Conservation (phyloP, 2,113 vertebrate species). For the Podarcis muralis region DNA sequence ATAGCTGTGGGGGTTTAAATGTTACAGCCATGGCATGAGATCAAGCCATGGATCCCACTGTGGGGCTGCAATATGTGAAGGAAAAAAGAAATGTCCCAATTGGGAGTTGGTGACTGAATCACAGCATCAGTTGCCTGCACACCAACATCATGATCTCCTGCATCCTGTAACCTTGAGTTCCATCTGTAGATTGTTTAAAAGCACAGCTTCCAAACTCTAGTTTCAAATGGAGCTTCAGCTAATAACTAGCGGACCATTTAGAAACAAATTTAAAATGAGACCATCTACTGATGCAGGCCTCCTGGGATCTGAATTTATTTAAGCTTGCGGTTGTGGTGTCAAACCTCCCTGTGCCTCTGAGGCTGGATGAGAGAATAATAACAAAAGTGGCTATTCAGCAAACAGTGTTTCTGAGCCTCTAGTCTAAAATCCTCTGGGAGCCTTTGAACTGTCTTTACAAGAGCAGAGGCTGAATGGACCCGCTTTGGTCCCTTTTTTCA, state of each 20-base stretch:
- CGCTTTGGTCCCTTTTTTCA: neutral
- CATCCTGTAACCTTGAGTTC: neutral
- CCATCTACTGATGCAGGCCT: neutral
- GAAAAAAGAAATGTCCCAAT: neutral
- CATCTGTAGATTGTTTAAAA: neutral
- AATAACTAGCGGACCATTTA: neutral
- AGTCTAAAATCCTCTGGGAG: neutral
- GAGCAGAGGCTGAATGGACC: neutral
- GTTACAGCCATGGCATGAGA: neutral
- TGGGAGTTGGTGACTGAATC: neutral
- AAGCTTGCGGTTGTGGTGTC: neutral
- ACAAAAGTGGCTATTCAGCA: neutral
- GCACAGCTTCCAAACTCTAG: neutral
- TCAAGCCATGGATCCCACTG: neutral
- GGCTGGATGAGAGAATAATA: neutral
- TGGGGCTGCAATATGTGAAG: neutral
- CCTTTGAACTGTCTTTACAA: constrained; percentile 8
- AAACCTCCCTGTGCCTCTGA: neutral
- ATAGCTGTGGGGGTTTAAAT: neutral
- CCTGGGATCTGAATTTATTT: constrained; percentile 1
- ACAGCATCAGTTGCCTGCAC: neutral
- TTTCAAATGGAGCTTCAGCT: neutral
- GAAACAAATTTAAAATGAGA: neutral
- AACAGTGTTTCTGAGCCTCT: neutral
- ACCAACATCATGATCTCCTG: neutral